A percentile compares a stretch with the other conserved stretches of the same genome.
Evolutionary conservation across 2,113 vertebrate genomes (phyloP).

Genomic region (Pangasianodon gigas): DNA sequence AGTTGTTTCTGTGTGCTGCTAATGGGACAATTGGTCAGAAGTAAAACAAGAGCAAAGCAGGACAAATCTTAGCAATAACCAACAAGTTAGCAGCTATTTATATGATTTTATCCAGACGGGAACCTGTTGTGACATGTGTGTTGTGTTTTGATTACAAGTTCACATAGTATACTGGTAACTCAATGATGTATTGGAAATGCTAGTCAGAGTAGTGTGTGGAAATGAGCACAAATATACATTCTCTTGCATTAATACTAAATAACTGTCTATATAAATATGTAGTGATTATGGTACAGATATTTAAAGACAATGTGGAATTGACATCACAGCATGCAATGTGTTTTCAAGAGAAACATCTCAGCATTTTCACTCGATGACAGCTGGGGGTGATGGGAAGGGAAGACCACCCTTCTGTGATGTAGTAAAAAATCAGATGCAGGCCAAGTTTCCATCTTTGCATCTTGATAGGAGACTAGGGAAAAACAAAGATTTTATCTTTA

Average conservation of each 20-base stretch:
- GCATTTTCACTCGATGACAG: neutral
- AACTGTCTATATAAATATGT: neutral
- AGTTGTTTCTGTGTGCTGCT: slow-evolving; percentile 23
- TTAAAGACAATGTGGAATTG: too few species aligned
- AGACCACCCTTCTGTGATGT: neutral
- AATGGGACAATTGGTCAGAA: slow-evolving; percentile 14
- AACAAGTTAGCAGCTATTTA: neutral
- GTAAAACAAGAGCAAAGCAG: neutral
- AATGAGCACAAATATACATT: neutral
- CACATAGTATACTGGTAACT: neutral
- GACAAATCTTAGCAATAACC: neutral
- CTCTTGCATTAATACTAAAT: neutral
- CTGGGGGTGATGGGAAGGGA: neutral
- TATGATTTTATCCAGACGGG: neutral
- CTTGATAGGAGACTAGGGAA: neutral
- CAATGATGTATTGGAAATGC: neutral
- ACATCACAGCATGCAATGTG: neutral
- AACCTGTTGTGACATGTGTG: neutral
- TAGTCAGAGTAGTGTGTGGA: neutral
- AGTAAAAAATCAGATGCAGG: neutral
- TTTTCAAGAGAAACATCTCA: neutral
- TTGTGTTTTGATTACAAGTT: neutral
- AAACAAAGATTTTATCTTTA: neutral
- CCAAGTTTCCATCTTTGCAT: neutral
- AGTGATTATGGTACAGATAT: neutral